These are phyloP conservation scores for Pterocles burchelli DNA, from an alignment of 2,113 vertebrate genomes.

Conservation along the genomic window DNA sequence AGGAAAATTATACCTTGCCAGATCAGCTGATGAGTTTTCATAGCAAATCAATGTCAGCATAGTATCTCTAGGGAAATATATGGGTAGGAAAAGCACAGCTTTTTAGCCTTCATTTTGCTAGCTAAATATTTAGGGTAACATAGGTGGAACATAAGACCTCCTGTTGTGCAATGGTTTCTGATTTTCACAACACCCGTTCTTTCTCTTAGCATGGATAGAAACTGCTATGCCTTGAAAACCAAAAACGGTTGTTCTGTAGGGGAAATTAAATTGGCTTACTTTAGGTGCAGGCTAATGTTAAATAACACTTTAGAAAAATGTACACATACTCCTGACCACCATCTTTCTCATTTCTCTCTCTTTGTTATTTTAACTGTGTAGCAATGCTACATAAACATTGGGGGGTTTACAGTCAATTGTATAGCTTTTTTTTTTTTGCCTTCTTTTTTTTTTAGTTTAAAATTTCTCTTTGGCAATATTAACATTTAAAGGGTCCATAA, in stretches of 20 bases:
- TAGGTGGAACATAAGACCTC: not conserved
- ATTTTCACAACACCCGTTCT: constrained; percentile 17
- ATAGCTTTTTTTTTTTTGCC: not conserved
- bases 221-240: not conserved
- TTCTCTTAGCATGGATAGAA: not conserved
- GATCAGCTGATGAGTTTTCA: not conserved
- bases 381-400: not conserved
- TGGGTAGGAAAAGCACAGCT: not conserved
- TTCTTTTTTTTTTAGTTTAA: not conserved
- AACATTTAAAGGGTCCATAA: not conserved
- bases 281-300: not conserved
- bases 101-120: not conserved
- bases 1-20: constrained; percentile 49
- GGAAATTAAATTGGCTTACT: not conserved
- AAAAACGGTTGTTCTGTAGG: not conserved
- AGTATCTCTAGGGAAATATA: not conserved
- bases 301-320: not conserved
- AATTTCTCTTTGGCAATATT: not conserved
- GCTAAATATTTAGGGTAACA: constrained; percentile 28
- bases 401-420: not conserved
- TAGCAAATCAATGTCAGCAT: not conserved
- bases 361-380: not conserved
- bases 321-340: not conserved
- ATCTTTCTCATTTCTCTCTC: not conserved
- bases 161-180: not conserved